Percentiles rank a stretch among this genome's conserved stretches.
phyloP scores from a whole-genome alignment of 2,797 vertebrate species.

The Mareca penelope region DNA sequence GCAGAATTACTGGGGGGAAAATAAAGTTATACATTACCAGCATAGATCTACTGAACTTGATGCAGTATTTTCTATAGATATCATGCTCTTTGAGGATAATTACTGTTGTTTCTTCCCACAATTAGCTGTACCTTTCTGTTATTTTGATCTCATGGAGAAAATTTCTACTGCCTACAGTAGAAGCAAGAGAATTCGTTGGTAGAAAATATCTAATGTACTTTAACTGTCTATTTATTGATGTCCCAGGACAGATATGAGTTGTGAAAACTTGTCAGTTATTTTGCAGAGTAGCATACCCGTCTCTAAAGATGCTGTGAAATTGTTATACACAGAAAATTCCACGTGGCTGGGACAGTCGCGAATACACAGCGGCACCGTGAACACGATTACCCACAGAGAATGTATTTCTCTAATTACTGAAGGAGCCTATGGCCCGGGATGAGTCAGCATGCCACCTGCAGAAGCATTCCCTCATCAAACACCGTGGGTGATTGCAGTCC shows the following conservation, averaged over 20 bases:
- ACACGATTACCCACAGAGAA: background rate
- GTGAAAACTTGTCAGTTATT: background rate
- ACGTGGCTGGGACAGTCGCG: background rate
- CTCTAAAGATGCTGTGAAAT: background rate
- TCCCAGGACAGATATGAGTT: background rate
- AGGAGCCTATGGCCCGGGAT: conserved; percentile 62
- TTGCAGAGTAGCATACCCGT: background rate
- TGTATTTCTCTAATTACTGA: conserved; percentile 46
- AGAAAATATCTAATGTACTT: background rate
- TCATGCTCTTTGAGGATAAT: background rate
- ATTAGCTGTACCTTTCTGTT: background rate
- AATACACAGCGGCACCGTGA: background rate
- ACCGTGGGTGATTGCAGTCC: conserved; percentile 45
- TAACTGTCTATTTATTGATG: background rate
- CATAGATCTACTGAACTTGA: background rate
- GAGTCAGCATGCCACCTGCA: background rate
- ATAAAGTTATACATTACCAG: background rate
- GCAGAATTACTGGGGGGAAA: background rate
- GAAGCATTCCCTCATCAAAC: conserved; percentile 58
- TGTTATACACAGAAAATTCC: background rate
- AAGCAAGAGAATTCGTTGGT: background rate
- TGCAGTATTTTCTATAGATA: background rate
- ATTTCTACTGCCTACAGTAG: background rate
- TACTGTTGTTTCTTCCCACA: background rate
- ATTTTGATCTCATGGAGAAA: background rate